Percentiles rank a stretch among this genome's conserved stretches.
These are phyloP conservation scores for Cataglyphis cursor DNA, from an alignment of 2,888 invertebrate species.

Conservation along the genomic window DNA sequence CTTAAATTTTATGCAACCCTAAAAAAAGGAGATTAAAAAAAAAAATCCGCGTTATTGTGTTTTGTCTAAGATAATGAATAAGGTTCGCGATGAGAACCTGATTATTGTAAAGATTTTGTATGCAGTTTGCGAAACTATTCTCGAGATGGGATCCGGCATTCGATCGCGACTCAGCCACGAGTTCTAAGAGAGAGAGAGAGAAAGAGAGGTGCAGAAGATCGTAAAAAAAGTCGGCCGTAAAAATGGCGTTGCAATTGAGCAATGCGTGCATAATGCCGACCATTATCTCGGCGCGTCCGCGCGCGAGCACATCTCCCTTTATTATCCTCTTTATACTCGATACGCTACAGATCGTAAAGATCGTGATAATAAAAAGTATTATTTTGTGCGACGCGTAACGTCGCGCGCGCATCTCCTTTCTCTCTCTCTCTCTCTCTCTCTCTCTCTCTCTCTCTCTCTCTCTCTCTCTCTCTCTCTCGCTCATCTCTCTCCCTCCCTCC, in stretches of 20 bases:
- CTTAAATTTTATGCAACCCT: too few species aligned
- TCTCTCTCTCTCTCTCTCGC: too few species aligned
- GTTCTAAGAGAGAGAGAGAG: conserved; percentile 5
- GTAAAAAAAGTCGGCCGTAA: conserved; percentile 75
- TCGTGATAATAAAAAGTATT: conserved; percentile 76
- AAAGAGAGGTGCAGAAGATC: conserved; percentile 64
- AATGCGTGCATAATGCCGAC: conserved; percentile 76
- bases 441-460: not conserved
- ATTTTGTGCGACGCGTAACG: conserved; percentile 65
- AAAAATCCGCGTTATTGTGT: not conserved
- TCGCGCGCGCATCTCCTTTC: conserved; percentile 15
- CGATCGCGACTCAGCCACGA: conserved; percentile 64
- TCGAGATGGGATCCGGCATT: conserved; percentile 54
- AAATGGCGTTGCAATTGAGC: conserved; percentile 75
- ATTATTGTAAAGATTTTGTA: conserved; percentile 28
- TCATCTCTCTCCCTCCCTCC: not conserved
- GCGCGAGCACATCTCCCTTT: conserved; percentile 73
- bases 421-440: too few species aligned
- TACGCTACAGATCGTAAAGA: conserved; percentile 76
- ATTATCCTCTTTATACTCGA: conserved; percentile 76
- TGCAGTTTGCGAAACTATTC: not conserved
- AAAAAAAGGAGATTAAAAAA: not conserved
- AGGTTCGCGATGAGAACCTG: not conserved
- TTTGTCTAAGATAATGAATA: not conserved
- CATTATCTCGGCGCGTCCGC: conserved; percentile 69